These are phyloP conservation scores for Mystacides longicornis DNA, from an alignment of 2,888 invertebrate genomes.

Conservation along the genomic window DNA sequence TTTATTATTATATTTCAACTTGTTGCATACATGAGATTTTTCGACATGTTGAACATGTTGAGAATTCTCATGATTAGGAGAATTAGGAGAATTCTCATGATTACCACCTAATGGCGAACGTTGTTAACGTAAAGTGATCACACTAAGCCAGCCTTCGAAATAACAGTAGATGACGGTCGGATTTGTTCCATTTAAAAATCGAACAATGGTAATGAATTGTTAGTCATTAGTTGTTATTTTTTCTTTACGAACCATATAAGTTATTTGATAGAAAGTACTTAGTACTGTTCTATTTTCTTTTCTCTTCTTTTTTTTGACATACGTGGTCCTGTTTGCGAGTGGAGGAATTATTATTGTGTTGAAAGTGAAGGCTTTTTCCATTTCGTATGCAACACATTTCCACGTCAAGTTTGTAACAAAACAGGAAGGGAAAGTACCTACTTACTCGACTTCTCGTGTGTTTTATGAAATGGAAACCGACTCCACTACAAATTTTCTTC, in stretches of 20 bases:
- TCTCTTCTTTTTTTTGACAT: not conserved
- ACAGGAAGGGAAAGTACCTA: not conserved
- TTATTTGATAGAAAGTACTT: no score
- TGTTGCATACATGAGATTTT: no score
- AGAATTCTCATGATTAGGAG: no score
- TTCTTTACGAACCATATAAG: not conserved
- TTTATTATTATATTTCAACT: no score
- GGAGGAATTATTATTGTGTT: not conserved
- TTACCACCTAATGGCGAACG: no score
- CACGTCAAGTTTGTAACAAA: not conserved
- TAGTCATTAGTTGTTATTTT: not conserved
- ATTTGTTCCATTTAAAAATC: no score
- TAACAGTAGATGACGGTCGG: not conserved
- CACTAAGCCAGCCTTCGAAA: not conserved
- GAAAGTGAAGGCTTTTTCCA: not conserved
- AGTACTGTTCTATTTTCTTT: no score
- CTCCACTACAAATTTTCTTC: conserved; percentile 7
- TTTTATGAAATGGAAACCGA: conserved; percentile 5
- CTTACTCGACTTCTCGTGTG: no score
- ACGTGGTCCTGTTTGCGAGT: not conserved
- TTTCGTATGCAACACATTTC: not conserved
- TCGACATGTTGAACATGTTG: no score
- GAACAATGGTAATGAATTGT: no score
- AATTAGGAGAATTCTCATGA: no score
- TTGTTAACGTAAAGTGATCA: no score